Base-by-base conservation (phyloP, 2,113 vertebrate species). In the Phodopus roborovskii region DNA sequence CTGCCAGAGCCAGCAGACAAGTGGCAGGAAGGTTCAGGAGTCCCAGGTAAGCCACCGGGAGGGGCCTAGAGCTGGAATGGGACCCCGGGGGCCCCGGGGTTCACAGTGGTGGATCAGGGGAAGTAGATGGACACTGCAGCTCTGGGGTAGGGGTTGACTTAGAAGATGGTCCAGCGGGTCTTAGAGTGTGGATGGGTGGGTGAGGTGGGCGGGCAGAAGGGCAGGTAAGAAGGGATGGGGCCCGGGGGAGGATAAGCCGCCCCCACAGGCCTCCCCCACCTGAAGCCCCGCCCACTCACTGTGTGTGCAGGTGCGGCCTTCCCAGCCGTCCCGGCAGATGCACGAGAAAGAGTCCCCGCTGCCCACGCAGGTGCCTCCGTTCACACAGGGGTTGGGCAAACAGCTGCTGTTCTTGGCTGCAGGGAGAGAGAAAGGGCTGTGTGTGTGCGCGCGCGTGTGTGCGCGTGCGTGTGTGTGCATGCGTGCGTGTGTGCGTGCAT, bases 281-380 rank as follows among this genome's bases (percentile, higher is more conserved):
- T 19, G 36, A 71, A 68, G 22, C 74, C 42, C 58, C 60, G 66
- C 36, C 28, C 0, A 24, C 99, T 97, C 99, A 99, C 99, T 99
- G 97, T 99, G 99, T 0, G 99, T 99, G 97, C 99, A 99, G 74
- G 99, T 99, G 50, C 98, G 98, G 91, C 99, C 99, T 97, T 99
- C 98, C 99, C 99, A 99, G 87, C 99, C 99, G 3, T 99, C 99
- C 45, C 99, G 99, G 98, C 99, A 99, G 97, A 99, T 99, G 96
- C 99, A 99, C 16, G 99, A 99, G 98, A 99, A 99, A 85, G 98
- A 97, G 71, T 99, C 99, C 1, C 99, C 99, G 0, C 98, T 99
- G 96, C 99, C 99, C 64, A 99, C 99, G 0, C 99, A 99, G 0
- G 99, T 99, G 30, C 99, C 99, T 2, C 99, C 99, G 0, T 99